These are phyloP conservation scores for Mixornis gularis DNA, from an alignment of 2,113 vertebrate genomes.

Conservation along the genomic window DNA sequence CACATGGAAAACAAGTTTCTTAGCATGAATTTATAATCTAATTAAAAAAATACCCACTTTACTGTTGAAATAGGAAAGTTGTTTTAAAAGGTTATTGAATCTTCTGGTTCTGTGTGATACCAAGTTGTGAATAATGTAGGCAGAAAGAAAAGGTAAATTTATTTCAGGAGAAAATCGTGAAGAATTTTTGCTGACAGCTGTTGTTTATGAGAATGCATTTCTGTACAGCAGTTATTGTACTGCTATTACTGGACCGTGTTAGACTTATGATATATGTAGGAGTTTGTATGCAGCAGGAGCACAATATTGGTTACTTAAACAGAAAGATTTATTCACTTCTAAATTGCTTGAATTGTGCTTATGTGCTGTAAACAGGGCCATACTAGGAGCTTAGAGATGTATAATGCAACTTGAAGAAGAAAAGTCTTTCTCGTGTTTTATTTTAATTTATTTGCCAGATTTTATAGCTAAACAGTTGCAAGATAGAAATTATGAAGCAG, in stretches of 20 bases:
- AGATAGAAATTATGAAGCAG: neutral
- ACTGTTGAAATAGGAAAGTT: neutral
- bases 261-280: neutral
- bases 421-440: neutral
- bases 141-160: constrained; percentile 43
- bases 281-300: neutral
- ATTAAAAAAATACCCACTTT: neutral
- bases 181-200: constrained; percentile 27
- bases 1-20: neutral
- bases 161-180: constrained; percentile 31
- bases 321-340: neutral
- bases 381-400: neutral
- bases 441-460: neutral
- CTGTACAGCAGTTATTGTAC: neutral
- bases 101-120: constrained; percentile 33
- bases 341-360: neutral
- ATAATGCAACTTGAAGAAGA: neutral
- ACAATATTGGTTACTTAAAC: neutral
- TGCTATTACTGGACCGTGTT: neutral
- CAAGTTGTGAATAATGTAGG: constrained; percentile 48
- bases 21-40: neutral
- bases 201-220: neutral
- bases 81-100: constrained; percentile 25
- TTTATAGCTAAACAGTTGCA: neutral
- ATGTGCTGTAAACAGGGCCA: neutral